Evolutionary conservation across 2,888 invertebrate species (phyloP).

Genomic region (Chrysodeixis includens): DNA sequence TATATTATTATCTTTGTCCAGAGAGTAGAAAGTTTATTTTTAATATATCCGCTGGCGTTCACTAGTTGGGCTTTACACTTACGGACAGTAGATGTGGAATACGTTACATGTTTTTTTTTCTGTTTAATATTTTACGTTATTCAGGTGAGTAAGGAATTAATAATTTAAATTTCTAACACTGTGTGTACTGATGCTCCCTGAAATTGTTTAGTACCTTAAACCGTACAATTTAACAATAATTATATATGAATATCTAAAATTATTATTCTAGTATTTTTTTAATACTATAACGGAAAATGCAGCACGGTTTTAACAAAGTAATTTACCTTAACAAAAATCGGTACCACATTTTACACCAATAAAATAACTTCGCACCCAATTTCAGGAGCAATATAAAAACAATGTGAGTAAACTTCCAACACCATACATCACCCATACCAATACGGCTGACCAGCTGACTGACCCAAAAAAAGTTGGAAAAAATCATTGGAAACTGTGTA

Average conservation of each 20-base stretch:
- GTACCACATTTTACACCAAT: no score
- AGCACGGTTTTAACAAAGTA: no score
- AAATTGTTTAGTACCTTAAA: no score
- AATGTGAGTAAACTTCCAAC: slow-evolving; percentile 16
- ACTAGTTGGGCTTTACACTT: slow-evolving; percentile 9
- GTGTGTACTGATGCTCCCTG: no score
- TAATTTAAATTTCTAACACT: no score
- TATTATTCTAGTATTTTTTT: no score
- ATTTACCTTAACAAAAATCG: no score
- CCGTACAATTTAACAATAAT: no score
- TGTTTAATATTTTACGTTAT: background rate
- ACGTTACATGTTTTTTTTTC: background rate
- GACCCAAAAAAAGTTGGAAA: slow-evolving; percentile 64
- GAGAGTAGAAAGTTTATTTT: slow-evolving; percentile 15
- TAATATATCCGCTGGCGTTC: background rate
- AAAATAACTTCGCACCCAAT: background rate
- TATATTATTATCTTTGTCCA: slow-evolving; percentile 5
- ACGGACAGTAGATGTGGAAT: background rate
- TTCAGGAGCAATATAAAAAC: background rate
- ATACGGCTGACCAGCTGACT: slow-evolving; percentile 52
- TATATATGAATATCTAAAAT: no score
- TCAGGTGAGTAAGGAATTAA: no score
- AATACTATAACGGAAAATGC: no score
- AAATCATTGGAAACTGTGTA: slow-evolving; percentile 64
- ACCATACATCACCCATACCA: slow-evolving; percentile 23